Base-by-base conservation (phyloP, 2,113 vertebrate genomes). In the Urocynchramus pylzowi region DNA sequence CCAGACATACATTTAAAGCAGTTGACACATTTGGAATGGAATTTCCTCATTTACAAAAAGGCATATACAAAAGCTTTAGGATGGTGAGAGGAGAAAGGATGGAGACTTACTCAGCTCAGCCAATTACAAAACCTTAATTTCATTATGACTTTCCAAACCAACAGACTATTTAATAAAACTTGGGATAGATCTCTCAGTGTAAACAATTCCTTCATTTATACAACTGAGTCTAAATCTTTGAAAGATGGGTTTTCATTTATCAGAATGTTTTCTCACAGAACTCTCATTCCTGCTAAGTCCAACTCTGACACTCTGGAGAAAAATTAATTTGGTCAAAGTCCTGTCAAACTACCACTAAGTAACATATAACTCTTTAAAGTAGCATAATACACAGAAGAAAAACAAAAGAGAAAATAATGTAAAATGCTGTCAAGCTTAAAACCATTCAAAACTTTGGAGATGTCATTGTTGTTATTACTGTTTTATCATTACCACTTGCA, bases 101-200 rank as follows among this genome's bases (percentile, higher is more conserved):
- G 37, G 31, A 93, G 53, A 75, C 9, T 42, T 42, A 60, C 2
- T 3, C 30, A 70, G 63, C 50, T 80, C 42, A 87, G 53, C 1
- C 37, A 83, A 28, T 69, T 77, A 76, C 17, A 85, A 70, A 70
- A 87, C 39, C 24, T 76, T 71, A 65, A 79, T 88, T 67, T 93
- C 61, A 68, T 22, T 44, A 26, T 47, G 39, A 65, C 63, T 94
- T 94, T 84, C 57, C 74, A 93, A 76, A 87, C 71, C 81, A 91
- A 41, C 23, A 73, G 50, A 82, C 37, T 42, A 79, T 78, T 94
- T 93, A 87, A 95, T 87, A 93, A 90, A 95, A 89, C 26, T 76
- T 44, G 15, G 45, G 12, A 59, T 37, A 67, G 27, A 49, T 76
- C 44, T 71, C 24, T 41, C 45, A 81, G 39, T 27, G 8, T 59